These are phyloP conservation scores for Penaeus vannamei DNA, from an alignment of 1,140 invertebrate species.

Conservation along the genomic window DNA sequence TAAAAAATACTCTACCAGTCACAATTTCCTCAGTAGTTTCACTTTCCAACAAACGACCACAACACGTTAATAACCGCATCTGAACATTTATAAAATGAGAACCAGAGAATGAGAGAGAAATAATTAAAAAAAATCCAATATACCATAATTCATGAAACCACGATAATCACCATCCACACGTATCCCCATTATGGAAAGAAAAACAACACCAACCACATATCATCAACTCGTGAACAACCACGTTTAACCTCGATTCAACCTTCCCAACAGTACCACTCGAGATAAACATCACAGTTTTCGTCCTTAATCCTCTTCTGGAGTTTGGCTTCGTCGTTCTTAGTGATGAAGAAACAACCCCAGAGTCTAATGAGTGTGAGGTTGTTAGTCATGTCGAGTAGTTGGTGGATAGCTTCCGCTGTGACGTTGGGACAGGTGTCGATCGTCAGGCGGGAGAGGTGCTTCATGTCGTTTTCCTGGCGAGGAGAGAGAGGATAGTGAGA, in stretches of 20 bases:
- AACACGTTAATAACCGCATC: no score
- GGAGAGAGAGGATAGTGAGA: neutral
- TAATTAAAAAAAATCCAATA: no score
- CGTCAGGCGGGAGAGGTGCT: conserved; percentile 40
- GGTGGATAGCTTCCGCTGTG: conserved; percentile 32
- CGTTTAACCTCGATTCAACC: conserved; percentile 10
- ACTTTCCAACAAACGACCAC: no score
- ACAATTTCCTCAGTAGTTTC: no score
- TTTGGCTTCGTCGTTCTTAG: neutral
- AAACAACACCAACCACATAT: no score
- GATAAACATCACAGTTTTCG: conserved; percentile 48
- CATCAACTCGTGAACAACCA: no score
- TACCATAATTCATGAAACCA: no score
- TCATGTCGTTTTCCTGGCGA: conserved; percentile 49
- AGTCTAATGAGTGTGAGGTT: conserved; percentile 42
- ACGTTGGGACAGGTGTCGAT: conserved; percentile 54
- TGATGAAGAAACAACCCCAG: conserved; percentile 58
- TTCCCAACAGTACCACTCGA: conserved; percentile 55
- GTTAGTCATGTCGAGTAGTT: conserved; percentile 47
- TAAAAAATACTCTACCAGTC: no score
- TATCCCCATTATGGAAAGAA: no score
- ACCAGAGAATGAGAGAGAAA: no score
- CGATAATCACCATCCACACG: no score
- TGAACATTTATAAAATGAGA: no score
- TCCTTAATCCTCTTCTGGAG: conserved; percentile 28